phyloP scores from a whole-genome alignment of 1,140 invertebrate species.

The Microplitis mediator region DNA sequence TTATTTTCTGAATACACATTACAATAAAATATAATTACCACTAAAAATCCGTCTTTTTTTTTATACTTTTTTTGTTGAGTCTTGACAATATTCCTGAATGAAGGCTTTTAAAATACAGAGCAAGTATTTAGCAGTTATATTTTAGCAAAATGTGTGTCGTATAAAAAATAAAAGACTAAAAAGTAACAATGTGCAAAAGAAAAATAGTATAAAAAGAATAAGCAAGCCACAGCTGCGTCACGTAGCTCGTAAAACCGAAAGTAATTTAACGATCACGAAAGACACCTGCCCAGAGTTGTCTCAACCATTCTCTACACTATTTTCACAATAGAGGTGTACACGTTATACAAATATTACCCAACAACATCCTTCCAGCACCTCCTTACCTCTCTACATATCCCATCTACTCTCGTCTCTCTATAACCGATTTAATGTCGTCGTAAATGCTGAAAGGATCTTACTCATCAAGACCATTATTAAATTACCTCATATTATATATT shows the following conservation, averaged over 20 bases:
- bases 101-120: background rate
- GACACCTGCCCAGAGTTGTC: slow-evolving; percentile 30
- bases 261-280: slow-evolving; percentile 29
- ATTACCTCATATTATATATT: no score
- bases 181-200: slow-evolving; percentile 4
- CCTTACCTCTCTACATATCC: no score
- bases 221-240: slow-evolving; percentile 32
- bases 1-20: background rate
- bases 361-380: background rate
- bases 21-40: background rate
- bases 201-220: background rate
- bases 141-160: background rate
- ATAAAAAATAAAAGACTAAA: background rate
- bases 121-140: background rate
- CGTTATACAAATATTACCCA: background rate
- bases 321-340: background rate
- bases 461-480: no score
- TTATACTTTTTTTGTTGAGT: background rate
- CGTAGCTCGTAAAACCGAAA: slow-evolving; percentile 29
- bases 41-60: background rate
- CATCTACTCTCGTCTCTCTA: no score
- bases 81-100: background rate
- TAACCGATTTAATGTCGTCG: no score
- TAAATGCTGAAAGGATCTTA: no score
- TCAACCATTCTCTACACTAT: background rate